Base-by-base conservation (phyloP, 2,113 vertebrate species). In the Microcebus tavaratra region DNA sequence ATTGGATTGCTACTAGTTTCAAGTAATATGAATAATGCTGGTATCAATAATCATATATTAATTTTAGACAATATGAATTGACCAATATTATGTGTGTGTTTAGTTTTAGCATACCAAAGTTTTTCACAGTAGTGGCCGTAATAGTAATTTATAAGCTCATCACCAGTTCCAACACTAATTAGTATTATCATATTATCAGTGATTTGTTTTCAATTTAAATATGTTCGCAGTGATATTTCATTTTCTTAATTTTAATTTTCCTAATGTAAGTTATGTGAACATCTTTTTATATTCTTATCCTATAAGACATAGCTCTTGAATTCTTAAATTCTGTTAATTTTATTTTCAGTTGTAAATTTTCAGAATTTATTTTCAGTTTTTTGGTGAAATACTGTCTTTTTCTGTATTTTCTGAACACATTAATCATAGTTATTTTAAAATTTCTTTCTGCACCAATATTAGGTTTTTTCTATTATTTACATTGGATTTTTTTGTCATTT, bases 191-290 rank as follows among this genome's bases (percentile, higher is more conserved):
- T 21, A 42, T 72, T 70, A 55, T 65, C 6, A 21, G 5, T 78
- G 5, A n/a, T 84, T 95, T 50, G 39, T 73, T 90, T 96, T 72
- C 20, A 57, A 34, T 72, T 86, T 88, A 27, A 88, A 82, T 78
- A 65, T 61, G 3, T 65, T 0, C 45, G 61, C 65, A 36, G 3
- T 86, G n/a, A 75, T 78, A 73, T 15, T 2, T 63, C 6, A 48
- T 18, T 92, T 79, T 57, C 5, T 78, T 63, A 18, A 83, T 57
- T 34, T 83, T 50, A 59, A 83, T 79, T 61, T 45, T 12, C 2
- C 11, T 53, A 94, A n/a, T 59, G 1, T 85, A 59, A 76, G 8
- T 53, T 50, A 50, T 87, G 23, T 18, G 3, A 50, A 18, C 75
- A 55, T 68, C 10, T 15, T 67, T 91, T 75, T 65, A 20, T 61